Percentiles rank a stretch among this genome's conserved stretches.
Conservation (phyloP, 2,797 vertebrate genomes). For the Gephyroberyx darwinii region DNA sequence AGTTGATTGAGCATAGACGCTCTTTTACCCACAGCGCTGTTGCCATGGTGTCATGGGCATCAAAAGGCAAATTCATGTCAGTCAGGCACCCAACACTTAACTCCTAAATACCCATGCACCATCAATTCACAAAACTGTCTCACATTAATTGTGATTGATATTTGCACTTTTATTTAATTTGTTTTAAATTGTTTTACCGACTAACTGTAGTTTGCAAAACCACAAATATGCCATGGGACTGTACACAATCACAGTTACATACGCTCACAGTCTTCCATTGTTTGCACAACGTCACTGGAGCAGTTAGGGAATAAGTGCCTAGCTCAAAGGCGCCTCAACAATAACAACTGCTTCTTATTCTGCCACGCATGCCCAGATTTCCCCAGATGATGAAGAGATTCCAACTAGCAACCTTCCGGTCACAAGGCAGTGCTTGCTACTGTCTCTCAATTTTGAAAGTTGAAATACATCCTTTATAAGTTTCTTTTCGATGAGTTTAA, state of each 20-base stretch:
- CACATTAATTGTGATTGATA: background rate
- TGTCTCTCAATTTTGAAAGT: constrained; percentile 10
- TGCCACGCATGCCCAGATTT: background rate
- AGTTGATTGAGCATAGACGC: background rate
- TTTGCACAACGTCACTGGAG: background rate
- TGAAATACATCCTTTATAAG: background rate
- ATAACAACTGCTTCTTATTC: background rate
- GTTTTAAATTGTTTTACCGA: no score
- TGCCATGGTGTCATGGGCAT: constrained; percentile 18
- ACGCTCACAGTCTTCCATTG: background rate
- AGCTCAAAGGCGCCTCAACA: background rate
- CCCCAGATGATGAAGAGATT: no score
- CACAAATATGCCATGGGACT: no score
- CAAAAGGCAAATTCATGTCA: constrained; percentile 17
- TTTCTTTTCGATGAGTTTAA: background rate
- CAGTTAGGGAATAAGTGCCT: background rate
- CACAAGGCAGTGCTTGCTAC: background rate
- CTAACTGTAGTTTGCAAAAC: no score
- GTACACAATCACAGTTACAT: background rate
- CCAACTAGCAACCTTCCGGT: no score
- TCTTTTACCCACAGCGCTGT: constrained; percentile 8
- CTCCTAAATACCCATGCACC: background rate
- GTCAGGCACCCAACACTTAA: constrained; percentile 7
- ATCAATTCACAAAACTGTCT: constrained; percentile 2
- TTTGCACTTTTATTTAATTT: no score